Percentiles rank a stretch among this genome's conserved stretches.
phyloP scores from a whole-genome alignment of 2,113 vertebrate genomes.

The Micromys minutus region DNA sequence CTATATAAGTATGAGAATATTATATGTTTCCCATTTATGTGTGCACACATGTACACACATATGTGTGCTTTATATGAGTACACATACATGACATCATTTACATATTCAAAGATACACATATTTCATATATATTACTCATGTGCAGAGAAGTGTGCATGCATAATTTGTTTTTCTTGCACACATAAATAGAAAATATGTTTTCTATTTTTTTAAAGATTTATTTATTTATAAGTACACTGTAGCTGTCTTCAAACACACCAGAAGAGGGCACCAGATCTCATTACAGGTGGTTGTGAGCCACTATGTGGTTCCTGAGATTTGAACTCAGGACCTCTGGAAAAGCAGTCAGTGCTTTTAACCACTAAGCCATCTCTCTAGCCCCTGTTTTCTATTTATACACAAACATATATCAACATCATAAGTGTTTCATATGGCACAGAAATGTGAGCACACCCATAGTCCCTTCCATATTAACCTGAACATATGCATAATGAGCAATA shows the following conservation, averaged over 20 bases:
- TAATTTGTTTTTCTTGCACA: background rate
- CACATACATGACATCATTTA: background rate
- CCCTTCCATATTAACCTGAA: background rate
- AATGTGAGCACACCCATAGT: background rate
- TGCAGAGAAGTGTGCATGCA: background rate
- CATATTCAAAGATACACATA: background rate
- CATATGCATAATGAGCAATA: background rate
- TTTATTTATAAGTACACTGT: background rate
- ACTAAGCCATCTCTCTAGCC: no score
- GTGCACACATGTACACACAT: background rate
- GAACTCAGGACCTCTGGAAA: no score
- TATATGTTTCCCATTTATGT: background rate
- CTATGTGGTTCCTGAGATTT: no score
- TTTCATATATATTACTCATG: background rate
- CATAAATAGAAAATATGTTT: background rate
- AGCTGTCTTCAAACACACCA: no score
- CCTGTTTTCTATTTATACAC: background rate
- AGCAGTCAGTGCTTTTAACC: no score
- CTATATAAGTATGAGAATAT: background rate
- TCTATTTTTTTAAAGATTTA: no score
- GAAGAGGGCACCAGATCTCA: no score
- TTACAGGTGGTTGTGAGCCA: no score
- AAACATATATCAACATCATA: background rate
- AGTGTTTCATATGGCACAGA: background rate
- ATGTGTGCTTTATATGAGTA: background rate